These are phyloP conservation scores for Eristalinus aeneus DNA, from an alignment of 2,888 invertebrate species.

Conservation along the genomic window DNA sequence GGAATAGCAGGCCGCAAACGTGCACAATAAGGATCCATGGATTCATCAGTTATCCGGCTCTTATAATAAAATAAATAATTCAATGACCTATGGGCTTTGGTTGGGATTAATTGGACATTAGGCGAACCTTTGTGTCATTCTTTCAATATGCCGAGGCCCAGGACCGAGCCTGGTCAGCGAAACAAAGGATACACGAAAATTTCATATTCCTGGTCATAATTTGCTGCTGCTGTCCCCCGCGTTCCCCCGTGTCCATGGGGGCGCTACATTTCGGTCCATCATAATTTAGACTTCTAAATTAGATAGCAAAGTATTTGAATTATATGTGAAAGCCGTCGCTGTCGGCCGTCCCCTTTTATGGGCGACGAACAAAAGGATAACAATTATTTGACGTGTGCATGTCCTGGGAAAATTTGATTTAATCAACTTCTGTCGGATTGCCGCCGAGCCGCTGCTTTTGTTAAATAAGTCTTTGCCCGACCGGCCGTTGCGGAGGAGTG, in stretches of 20 bases:
- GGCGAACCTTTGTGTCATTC: slow-evolving; percentile 51
- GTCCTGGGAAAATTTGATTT: slow-evolving; percentile 58
- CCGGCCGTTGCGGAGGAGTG: neutral
- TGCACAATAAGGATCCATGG: slow-evolving; percentile 17
- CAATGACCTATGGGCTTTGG: slow-evolving; percentile 57
- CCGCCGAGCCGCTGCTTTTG: neutral
- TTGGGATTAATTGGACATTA: slow-evolving; percentile 56
- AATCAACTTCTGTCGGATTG: slow-evolving; percentile 49
- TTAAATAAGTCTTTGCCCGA: slow-evolving; percentile 1
- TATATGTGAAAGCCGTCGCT: slow-evolving; percentile 19
- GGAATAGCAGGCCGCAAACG: neutral
- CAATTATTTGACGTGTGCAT: slow-evolving; percentile 54
- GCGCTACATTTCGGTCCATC: slow-evolving; percentile 33
- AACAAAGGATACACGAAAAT: slow-evolving; percentile 35
- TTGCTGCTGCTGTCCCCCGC: slow-evolving; percentile 1
- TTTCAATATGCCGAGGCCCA: slow-evolving; percentile 14
- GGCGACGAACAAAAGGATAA: slow-evolving; percentile 49
- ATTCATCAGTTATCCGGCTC: slow-evolving; percentile 44
- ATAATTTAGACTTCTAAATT: slow-evolving; percentile 58
- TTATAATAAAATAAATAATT: slow-evolving; percentile 55
- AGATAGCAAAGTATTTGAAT: slow-evolving; percentile 46
- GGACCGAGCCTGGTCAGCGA: slow-evolving; percentile 15
- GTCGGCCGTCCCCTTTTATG: slow-evolving; percentile 11
- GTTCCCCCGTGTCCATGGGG: slow-evolving; percentile 4
- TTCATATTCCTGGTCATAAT: slow-evolving; percentile 48